phyloP scores from a whole-genome alignment of 2,113 vertebrate genomes.

The Mixornis gularis region DNA sequence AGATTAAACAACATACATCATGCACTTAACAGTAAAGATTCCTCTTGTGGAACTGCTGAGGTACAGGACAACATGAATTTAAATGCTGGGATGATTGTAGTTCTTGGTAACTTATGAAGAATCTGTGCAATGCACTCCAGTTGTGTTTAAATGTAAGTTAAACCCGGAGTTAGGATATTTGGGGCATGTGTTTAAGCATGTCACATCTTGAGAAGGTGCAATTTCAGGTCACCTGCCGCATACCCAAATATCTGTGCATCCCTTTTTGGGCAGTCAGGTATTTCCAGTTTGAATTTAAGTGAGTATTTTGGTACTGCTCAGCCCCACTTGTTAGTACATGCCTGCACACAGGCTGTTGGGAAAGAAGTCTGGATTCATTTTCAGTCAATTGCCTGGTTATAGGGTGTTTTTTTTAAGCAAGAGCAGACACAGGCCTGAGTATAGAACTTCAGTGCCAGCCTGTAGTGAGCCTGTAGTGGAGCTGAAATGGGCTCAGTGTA shows the following conservation, averaged over 20 bases:
- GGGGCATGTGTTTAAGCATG: not conserved
- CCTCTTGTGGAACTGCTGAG: not conserved
- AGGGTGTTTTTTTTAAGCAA: not conserved
- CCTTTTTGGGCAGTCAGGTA: not conserved
- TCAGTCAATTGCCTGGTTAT: not conserved
- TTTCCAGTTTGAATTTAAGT: not conserved
- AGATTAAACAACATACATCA: accelerated
- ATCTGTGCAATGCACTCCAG: not conserved
- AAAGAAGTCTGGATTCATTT: not conserved
- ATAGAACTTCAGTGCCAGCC: not conserved
- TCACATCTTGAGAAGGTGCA: not conserved
- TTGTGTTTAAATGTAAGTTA: not conserved
- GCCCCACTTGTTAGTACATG: not conserved
- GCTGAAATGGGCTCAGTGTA: not conserved
- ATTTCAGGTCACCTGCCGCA: accelerated
- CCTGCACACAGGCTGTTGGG: accelerated
- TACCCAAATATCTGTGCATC: accelerated
- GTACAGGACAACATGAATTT: accelerated
- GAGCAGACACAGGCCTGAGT: not conserved
- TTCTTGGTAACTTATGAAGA: not conserved
- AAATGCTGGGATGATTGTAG: not conserved
- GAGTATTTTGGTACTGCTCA: not conserved
- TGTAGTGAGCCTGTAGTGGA: not conserved
- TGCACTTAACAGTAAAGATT: not conserved
- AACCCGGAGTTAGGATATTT: not conserved